A percentile compares a stretch with the other conserved stretches of the same genome.
Evolutionary conservation across 2,797 vertebrate species (phyloP).

Genomic region (Bradypodion ventrale): DNA sequence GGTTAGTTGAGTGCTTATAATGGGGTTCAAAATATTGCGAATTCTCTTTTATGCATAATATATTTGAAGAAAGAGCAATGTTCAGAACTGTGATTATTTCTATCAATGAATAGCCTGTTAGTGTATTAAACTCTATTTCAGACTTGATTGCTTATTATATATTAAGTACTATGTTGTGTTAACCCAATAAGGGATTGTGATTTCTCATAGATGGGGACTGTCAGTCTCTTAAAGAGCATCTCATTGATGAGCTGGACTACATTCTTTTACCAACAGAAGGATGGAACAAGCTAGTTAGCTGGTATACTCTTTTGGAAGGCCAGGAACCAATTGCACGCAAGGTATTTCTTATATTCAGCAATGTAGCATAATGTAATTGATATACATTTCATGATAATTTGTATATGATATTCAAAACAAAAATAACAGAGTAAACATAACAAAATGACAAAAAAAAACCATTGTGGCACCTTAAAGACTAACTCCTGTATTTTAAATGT

Average conservation of each 20-base stretch:
- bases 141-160: not conserved
- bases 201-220: conserved; percentile 87
- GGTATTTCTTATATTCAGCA: conserved; percentile 75
- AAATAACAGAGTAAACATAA: too few relatives aligned
- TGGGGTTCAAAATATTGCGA: too few relatives aligned
- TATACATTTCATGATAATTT: not conserved
- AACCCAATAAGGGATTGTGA: conserved; percentile 42
- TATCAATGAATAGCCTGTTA: not conserved
- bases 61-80: not conserved
- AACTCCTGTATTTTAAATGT: too few relatives aligned
- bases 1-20: too few relatives aligned
- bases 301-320: conserved; percentile 90
- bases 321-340: conserved; percentile 97
- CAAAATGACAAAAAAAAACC: too few relatives aligned
- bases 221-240: conserved; percentile 95
- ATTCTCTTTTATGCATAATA: not conserved
- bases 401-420: not conserved
- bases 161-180: not conserved
- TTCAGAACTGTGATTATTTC: not conserved
- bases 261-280: conserved; percentile 96
- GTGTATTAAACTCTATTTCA: not conserved
- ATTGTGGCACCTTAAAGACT: too few relatives aligned
- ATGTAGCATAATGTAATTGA: not conserved
- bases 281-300: conserved; percentile 98
- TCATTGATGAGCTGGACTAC: conserved; percentile 98